Conservation (phyloP, 2,113 vertebrate species). For the Gobiocypris rarus region DNA sequence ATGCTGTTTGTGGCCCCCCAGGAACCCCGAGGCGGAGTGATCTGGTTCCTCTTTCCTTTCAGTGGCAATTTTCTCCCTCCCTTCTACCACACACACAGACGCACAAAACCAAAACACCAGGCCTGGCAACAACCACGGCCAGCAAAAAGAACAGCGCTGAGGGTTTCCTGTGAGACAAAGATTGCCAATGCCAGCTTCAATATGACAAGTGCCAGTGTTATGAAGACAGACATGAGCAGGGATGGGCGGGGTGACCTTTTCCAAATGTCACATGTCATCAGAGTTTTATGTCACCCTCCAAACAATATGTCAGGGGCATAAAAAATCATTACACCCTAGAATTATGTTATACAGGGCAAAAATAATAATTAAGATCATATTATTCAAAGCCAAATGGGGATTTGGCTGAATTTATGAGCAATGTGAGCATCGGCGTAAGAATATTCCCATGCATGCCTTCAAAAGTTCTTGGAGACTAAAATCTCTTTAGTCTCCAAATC, state of each 20-base stretch:
- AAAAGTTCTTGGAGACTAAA: constrained; percentile 21
- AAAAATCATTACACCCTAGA: constrained; percentile 96
- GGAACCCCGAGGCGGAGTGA: constrained; percentile 46
- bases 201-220: constrained; percentile 84
- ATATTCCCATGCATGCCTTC: constrained; percentile 2
- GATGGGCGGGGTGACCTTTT: constrained; percentile 97
- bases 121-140: constrained; percentile 18
- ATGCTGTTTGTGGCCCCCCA: constrained; percentile 62
- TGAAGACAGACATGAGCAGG: constrained; percentile 82
- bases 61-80: constrained; percentile 54
- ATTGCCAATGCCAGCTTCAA: constrained; percentile 82
- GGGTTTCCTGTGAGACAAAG: constrained; percentile 67
- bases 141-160: constrained; percentile 40
- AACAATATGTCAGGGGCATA: constrained; percentile 99
- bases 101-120: too few relatives aligned
- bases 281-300: constrained; percentile 99
- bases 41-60: constrained; percentile 50
- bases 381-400: constrained; percentile 80
- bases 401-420: constrained; percentile 62
- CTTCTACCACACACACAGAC: not conserved
- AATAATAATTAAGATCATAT: constrained; percentile 86
- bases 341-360: constrained; percentile 82
- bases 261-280: constrained; percentile 99
- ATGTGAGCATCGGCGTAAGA: constrained; percentile 24
- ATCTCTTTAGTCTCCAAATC: not conserved